phyloP scores from a whole-genome alignment of 2,113 vertebrate genomes.

The Microcebus griseorufus region DNA sequence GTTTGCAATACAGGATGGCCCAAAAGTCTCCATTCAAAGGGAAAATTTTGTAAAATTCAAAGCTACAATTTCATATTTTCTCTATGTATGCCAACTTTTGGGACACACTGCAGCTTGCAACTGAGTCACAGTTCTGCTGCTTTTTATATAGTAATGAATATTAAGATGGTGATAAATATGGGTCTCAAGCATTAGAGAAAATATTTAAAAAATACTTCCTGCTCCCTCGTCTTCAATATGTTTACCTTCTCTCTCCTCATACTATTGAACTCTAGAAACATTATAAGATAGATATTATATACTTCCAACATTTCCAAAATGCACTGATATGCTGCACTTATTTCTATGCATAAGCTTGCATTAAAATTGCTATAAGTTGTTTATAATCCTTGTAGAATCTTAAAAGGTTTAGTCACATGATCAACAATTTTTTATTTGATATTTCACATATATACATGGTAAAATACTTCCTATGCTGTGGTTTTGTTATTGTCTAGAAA shows the following conservation, averaged over 20 bases:
- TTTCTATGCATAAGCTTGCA: background rate
- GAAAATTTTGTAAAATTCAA: no score
- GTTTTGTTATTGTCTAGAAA: background rate
- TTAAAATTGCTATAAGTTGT: background rate
- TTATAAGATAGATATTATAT: background rate
- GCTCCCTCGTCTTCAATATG: background rate
- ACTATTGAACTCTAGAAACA: background rate
- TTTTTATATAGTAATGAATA: background rate
- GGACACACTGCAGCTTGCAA: background rate
- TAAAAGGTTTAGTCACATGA: background rate
- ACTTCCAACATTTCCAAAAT: constrained; percentile 28
- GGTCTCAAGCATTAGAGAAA: background rate
- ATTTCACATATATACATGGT: background rate
- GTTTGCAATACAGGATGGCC: background rate
- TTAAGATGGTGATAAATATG: background rate
- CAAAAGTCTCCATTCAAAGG: no score
- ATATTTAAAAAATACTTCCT: background rate
- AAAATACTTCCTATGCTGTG: background rate
- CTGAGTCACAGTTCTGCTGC: background rate
- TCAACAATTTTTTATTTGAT: background rate
- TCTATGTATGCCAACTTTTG: no score
- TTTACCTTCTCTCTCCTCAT: background rate
- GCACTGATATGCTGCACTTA: background rate
- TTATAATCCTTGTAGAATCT: background rate
- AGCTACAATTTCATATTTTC: no score